These are phyloP conservation scores for Butastur rufipennis DNA, from an alignment of 2,113 vertebrate species.

Conservation along the genomic window DNA sequence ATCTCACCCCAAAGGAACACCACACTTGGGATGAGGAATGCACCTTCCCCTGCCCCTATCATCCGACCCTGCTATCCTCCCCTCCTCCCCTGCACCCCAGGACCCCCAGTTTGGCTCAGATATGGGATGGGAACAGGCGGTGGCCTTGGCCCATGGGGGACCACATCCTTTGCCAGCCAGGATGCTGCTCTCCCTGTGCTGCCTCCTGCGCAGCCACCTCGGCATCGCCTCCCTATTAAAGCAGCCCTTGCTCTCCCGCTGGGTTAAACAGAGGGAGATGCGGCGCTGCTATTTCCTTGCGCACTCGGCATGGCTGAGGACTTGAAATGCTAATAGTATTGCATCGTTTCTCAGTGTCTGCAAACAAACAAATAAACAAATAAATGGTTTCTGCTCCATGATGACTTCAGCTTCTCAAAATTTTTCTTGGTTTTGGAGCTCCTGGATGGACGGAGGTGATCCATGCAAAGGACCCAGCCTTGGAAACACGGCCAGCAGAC, in stretches of 20 bases:
- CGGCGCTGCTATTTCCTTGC: accelerated
- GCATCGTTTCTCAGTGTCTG: background rate
- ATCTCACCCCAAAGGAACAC: background rate
- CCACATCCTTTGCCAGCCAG: background rate
- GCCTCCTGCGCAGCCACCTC: background rate
- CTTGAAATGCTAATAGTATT: background rate
- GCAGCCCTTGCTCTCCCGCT: background rate
- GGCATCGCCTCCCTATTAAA: accelerated
- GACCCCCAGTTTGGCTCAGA: background rate
- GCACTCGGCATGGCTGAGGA: accelerated
- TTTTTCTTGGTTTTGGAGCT: background rate
- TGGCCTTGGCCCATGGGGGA: accelerated
- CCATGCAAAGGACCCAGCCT: background rate
- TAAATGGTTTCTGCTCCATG: accelerated
- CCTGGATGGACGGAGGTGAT: background rate
- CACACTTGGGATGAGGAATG: background rate
- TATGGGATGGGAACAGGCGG: accelerated
- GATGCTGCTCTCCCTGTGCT: background rate
- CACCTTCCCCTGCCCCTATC: background rate
- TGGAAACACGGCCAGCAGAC: background rate
- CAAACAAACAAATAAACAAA: background rate
- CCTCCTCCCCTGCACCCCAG: background rate
- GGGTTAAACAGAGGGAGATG: background rate
- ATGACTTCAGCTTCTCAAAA: background rate
- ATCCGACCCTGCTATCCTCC: accelerated